Percentiles rank a stretch among this genome's conserved stretches.
phyloP scores from a whole-genome alignment of 2,113 vertebrate species.

The Orthochromis indermauri region DNA sequence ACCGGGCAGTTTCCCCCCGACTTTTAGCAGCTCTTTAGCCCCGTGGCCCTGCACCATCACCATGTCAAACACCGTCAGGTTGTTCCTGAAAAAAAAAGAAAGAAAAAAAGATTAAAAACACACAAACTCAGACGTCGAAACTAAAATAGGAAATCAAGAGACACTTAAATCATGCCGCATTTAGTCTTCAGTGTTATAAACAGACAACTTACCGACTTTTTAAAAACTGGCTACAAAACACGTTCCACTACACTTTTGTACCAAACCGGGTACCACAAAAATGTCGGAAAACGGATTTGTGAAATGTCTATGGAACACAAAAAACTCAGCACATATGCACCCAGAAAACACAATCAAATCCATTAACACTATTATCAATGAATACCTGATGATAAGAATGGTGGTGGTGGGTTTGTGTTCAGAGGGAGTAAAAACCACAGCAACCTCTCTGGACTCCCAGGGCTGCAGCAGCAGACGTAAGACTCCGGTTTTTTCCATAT shows the following conservation, averaged over 20 bases:
- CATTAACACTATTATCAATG: neutral
- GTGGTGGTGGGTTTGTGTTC: constrained; percentile 86
- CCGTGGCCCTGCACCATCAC: constrained; percentile 84
- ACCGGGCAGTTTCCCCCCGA: constrained; percentile 89
- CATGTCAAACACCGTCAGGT: constrained; percentile 88
- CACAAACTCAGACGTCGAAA: neutral
- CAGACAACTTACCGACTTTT: neutral
- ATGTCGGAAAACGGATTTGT: neutral
- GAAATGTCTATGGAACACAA: rapidly evolving
- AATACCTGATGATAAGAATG: constrained; percentile 87
- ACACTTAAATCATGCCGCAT: neutral
- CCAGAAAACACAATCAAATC: neutral
- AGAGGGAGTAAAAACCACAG: constrained; percentile 82
- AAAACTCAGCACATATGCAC: neutral
- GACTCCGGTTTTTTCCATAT: neutral
- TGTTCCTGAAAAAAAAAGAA: constrained; percentile 77
- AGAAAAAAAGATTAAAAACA: neutral
- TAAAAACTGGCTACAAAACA: neutral
- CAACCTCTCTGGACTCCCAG: constrained; percentile 79
- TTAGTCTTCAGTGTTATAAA: neutral
- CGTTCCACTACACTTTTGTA: neutral
- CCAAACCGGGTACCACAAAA: neutral
- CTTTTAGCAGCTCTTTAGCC: constrained; percentile 85
- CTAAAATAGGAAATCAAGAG: neutral
- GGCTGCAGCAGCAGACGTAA: constrained; percentile 81